phyloP scores from a whole-genome alignment of 2,888 invertebrate genomes.

The Globia sparganii region DNA sequence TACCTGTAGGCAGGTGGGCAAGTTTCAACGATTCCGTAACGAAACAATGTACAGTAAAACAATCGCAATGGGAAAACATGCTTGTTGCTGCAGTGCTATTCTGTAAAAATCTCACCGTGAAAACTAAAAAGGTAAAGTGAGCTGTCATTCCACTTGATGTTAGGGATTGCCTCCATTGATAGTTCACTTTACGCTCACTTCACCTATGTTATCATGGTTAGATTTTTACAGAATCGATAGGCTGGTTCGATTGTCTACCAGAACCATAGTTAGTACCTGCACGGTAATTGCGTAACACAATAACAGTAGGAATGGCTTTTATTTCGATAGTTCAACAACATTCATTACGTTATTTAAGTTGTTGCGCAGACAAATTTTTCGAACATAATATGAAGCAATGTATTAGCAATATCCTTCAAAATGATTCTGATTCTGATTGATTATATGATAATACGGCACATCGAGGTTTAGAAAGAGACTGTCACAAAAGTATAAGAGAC shows the following conservation, averaged over 20 bases:
- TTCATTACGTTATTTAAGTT: not conserved
- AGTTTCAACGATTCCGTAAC: conserved; percentile 41
- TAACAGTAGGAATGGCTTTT: not conserved
- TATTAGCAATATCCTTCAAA: not conserved
- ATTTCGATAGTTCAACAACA: not conserved
- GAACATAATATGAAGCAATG: not conserved
- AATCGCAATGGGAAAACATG: conserved; percentile 29
- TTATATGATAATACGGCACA: not conserved
- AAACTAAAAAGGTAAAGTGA: no score
- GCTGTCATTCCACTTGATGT: no score
- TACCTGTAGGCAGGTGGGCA: conserved; percentile 15
- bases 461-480: not conserved
- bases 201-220: no score
- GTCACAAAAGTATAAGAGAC: not conserved
- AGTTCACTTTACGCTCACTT: no score
- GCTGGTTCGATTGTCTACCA: conserved; percentile 31
- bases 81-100: no score
- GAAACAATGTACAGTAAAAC: conserved; percentile 54
- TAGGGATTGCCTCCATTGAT: no score
- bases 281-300: not conserved
- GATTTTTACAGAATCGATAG: no score
- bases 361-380: not conserved
- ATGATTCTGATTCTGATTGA: not conserved
- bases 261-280: not conserved
- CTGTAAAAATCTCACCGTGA: no score